A percentile compares a stretch with the other conserved stretches of the same genome.
phyloP scores from a whole-genome alignment of 1,140 invertebrate species.

The Leucophenga varia region DNA sequence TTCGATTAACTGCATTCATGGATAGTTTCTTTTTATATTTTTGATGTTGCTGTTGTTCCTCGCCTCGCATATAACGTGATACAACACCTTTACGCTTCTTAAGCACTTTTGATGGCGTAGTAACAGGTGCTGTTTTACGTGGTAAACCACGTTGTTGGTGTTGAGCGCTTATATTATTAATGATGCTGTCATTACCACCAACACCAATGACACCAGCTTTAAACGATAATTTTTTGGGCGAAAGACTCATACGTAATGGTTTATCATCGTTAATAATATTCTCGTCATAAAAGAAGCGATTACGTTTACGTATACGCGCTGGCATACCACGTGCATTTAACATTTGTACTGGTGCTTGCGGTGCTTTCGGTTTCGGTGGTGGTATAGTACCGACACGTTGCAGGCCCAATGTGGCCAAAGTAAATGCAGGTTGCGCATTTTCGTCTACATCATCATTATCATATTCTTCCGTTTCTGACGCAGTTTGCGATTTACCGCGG shows the following conservation, averaged over 20 bases:
- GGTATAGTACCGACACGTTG: conserved; percentile 75
- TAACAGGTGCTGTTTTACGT: conserved; percentile 58
- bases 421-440: conserved; percentile 64
- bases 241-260: conserved; percentile 64
- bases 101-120: conserved; percentile 58
- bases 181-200: too few relatives aligned
- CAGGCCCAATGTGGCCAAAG: conserved; percentile 73
- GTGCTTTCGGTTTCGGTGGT: conserved; percentile 66
- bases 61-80: conserved; percentile 44
- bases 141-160: conserved; percentile 11
- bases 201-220: conserved; percentile 3
- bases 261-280: conserved; percentile 80
- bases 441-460: conserved; percentile 48
- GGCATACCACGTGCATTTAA: conserved; percentile 86
- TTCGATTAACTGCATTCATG: too few relatives aligned
- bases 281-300: conserved; percentile 88
- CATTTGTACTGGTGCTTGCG: conserved; percentile 70
- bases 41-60: conserved; percentile 22
- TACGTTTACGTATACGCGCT: conserved; percentile 85
- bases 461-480: conserved; percentile 12
- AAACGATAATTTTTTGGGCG: conserved; percentile 55
- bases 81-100: conserved; percentile 57
- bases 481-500: neutral
- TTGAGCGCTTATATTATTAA: conserved; percentile 7
- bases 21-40: too few relatives aligned